phyloP scores from a whole-genome alignment of 2,797 vertebrate genomes.

The Darevskia nairensis region DNA sequence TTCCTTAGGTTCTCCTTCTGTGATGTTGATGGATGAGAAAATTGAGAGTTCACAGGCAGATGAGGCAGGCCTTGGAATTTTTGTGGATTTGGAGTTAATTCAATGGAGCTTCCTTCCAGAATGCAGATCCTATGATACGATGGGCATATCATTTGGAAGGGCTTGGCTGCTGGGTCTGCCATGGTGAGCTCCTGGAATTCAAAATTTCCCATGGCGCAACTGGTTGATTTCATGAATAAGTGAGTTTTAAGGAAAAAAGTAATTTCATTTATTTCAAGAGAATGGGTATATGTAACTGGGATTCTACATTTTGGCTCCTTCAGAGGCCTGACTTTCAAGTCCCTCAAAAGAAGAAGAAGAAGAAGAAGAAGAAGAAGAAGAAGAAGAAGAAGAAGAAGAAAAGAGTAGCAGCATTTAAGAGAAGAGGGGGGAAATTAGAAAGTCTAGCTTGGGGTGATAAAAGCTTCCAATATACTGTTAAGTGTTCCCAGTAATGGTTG shows the following conservation, averaged over 20 bases:
- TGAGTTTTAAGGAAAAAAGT: neutral
- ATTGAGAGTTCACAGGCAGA: neutral
- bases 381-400: slow-evolving; percentile 20
- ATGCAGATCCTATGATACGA: neutral
- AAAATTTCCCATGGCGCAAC: no score
- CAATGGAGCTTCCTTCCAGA: neutral
- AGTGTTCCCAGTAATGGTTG: slow-evolving; percentile 40
- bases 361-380: slow-evolving; percentile 18
- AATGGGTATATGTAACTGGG: slow-evolving; percentile 40
- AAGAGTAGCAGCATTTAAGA: slow-evolving; percentile 44
- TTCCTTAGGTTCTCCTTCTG: neutral
- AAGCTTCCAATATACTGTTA: slow-evolving; percentile 42
- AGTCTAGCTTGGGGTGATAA: slow-evolving; percentile 33
- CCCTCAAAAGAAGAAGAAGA: neutral
- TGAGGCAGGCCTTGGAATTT: neutral
- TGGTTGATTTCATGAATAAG: neutral
- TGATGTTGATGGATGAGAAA: neutral
- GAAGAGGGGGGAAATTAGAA: neutral
- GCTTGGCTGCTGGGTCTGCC: no score
- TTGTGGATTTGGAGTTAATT: neutral
- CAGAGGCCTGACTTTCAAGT: slow-evolving; percentile 44
- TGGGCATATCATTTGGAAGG: no score
- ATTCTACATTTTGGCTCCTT: slow-evolving; percentile 43
- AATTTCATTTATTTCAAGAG: slow-evolving; percentile 35
- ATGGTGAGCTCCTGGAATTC: no score